Conservation (phyloP, 2,888 invertebrate genomes). For the Drosophila nigritarsus region DNA sequence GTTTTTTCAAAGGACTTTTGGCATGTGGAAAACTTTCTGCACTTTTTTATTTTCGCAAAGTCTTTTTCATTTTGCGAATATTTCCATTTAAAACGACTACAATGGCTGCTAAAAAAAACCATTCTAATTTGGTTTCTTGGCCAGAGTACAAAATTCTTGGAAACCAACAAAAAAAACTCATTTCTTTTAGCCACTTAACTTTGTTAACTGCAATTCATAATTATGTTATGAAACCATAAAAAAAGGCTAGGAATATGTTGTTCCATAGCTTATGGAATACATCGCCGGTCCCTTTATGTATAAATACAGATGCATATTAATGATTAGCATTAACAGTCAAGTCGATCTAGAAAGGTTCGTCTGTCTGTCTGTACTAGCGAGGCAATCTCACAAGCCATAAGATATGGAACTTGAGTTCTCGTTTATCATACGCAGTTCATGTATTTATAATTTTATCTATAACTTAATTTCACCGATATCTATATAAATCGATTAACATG, state of each 20-base stretch:
- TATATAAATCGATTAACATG: fast-evolving
- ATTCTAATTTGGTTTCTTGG: not conserved
- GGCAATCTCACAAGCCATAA: not conserved
- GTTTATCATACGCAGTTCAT: not conserved
- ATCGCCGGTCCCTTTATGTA: not conserved
- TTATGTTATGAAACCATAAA: not conserved
- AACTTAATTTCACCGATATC: not conserved
- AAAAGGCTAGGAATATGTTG: not conserved
- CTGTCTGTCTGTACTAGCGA: no score
- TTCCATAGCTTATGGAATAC: not conserved
- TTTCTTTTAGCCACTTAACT: conserved; percentile 1
- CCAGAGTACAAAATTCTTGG: not conserved
- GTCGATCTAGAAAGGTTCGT: not conserved
- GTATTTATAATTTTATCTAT: not conserved
- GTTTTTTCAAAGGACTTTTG: not conserved
- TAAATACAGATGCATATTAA: not conserved
- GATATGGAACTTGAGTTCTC: not conserved
- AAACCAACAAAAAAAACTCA: not conserved
- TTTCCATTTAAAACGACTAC: not conserved
- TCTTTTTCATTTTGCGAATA: not conserved
- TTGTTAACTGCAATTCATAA: conserved; percentile 20
- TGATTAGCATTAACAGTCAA: not conserved
- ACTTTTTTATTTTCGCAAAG: not conserved
- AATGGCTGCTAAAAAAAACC: not conserved
- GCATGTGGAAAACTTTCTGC: not conserved